phyloP scores from a whole-genome alignment of 2,888 invertebrate genomes.

The Synanthedon andrenaeformis region DNA sequence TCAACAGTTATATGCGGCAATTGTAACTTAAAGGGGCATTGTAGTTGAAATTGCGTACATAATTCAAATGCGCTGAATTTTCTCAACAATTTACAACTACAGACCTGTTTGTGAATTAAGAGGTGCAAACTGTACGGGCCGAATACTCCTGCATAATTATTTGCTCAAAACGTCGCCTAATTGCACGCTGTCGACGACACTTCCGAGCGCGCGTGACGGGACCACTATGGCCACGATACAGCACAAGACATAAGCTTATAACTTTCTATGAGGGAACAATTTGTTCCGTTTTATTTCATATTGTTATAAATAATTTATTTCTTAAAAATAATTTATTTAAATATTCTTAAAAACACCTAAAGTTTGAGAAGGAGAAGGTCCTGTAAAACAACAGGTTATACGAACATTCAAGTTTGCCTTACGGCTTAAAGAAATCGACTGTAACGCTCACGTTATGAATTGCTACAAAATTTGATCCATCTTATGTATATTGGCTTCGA shows the following conservation, averaged over 20 bases:
- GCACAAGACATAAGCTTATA: slow-evolving; percentile 14
- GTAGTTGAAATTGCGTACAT: not conserved
- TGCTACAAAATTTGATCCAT: no score
- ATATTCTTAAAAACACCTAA: no score
- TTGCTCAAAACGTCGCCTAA: slow-evolving; percentile 59
- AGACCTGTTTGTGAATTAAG: slow-evolving; percentile 22
- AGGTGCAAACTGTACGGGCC: slow-evolving; percentile 19
- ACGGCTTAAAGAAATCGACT: no score
- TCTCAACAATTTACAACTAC: not conserved
- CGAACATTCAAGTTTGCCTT: no score
- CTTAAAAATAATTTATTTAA: no score
- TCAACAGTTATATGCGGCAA: not conserved
- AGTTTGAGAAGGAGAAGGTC: no score
- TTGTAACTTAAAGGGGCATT: not conserved
- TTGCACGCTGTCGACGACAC: slow-evolving; percentile 58
- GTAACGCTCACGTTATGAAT: no score
- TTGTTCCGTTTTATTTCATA: no score
- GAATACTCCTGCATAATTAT: slow-evolving; percentile 39
- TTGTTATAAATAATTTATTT: no score
- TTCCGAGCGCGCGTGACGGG: slow-evolving; percentile 43
- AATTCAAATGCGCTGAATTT: not conserved
- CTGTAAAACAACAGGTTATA: no score
- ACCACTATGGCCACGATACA: slow-evolving; percentile 14
- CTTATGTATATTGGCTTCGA: no score
- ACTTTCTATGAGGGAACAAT: no score